Conservation (phyloP, 2,113 vertebrate genomes). For the Cyanoramphus novaezelandiae region DNA sequence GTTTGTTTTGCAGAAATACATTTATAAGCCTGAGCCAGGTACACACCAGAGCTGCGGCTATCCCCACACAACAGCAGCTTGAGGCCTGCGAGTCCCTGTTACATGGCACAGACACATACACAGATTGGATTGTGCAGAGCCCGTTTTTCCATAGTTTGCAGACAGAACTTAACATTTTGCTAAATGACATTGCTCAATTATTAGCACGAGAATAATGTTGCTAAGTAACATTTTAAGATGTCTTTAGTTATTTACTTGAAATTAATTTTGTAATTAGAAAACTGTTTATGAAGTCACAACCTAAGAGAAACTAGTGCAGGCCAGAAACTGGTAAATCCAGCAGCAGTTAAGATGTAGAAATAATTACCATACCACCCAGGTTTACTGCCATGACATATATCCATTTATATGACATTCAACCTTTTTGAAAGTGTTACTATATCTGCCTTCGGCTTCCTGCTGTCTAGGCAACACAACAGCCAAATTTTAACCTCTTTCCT, state of each 20-base stretch:
- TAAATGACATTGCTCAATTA: background rate
- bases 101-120: background rate
- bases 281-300: background rate
- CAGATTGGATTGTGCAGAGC: background rate
- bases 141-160: background rate
- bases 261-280: background rate
- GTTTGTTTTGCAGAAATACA: background rate
- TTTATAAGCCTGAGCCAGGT: background rate
- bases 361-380: background rate
- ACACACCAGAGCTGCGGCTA: accelerated
- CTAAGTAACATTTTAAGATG: background rate
- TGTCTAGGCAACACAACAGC: background rate
- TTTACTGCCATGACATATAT: background rate
- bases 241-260: background rate
- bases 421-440: background rate
- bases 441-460: background rate
- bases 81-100: background rate
- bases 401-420: background rate
- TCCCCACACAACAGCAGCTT: too few relatives aligned
- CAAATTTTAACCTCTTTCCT: background rate
- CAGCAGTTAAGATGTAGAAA: background rate
- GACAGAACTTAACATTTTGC: background rate
- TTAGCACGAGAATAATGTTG: background rate
- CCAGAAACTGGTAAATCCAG: background rate
- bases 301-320: background rate